These are phyloP conservation scores for Cylindroiulus punctatus DNA, from an alignment of 2,888 invertebrate species.

Conservation along the genomic window DNA sequence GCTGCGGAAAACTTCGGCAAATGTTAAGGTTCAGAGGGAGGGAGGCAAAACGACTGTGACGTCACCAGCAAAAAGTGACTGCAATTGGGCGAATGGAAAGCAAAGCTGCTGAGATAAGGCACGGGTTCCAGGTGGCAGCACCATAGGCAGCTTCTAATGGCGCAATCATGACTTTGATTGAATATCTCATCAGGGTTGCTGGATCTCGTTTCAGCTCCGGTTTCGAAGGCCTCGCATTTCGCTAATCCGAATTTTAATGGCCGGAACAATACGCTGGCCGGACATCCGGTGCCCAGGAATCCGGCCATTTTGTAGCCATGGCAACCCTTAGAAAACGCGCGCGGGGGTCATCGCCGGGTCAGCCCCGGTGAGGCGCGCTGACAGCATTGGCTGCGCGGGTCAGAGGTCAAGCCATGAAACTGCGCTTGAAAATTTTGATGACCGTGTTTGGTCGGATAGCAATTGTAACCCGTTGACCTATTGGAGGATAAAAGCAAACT, in stretches of 20 bases:
- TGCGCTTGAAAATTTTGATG: background rate
- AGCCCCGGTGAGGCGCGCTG: background rate
- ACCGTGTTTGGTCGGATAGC: background rate
- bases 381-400: background rate
- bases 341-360: background rate
- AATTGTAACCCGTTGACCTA: background rate
- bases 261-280: slow-evolving; percentile 13
- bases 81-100: background rate
- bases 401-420: background rate
- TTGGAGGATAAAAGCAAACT: background rate
- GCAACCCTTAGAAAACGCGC: background rate
- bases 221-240: background rate
- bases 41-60: background rate
- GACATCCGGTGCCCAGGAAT: background rate
- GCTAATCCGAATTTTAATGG: slow-evolving; percentile 25
- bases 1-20: background rate
- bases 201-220: background rate
- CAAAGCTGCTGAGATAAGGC: background rate
- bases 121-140: background rate
- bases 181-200: background rate
- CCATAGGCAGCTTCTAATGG: background rate
- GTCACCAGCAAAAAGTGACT: background rate
- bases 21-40: background rate
- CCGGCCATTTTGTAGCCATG: background rate
- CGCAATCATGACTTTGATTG: background rate